Evolutionary conservation across 1,140 invertebrate genomes (phyloP).

Genomic region (Pectinophora gossypiella): DNA sequence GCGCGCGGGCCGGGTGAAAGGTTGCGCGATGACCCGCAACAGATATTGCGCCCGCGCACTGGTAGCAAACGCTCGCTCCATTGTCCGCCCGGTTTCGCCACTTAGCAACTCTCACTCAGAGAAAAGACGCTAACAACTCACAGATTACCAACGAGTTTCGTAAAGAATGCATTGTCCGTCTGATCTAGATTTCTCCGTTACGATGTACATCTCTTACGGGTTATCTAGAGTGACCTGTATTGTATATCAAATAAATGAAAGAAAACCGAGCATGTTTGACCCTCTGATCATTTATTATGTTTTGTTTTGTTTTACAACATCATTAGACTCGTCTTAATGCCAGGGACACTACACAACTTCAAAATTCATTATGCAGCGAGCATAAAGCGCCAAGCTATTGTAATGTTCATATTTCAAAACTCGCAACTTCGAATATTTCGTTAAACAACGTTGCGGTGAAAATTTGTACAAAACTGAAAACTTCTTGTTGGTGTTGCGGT

Average conservation of each 20-base stretch:
- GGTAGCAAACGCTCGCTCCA: slow-evolving; percentile 42
- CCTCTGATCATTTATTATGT: not conserved
- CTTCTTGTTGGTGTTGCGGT: slow-evolving; percentile 1
- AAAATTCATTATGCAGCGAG: not conserved
- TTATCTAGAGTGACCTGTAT: slow-evolving; percentile 33
- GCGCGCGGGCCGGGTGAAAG: slow-evolving; percentile 39
- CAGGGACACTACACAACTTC: not conserved
- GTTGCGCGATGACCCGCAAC: slow-evolving; percentile 53
- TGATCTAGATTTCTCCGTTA: slow-evolving; percentile 62
- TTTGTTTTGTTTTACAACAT: no score
- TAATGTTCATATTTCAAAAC: not conserved
- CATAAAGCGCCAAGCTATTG: not conserved
- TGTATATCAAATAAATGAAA: not conserved
- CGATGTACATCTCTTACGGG: slow-evolving; percentile 28
- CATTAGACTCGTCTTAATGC: not conserved
- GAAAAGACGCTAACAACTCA: slow-evolving; percentile 51
- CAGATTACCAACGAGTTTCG: slow-evolving; percentile 63
- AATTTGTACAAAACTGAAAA: not conserved
- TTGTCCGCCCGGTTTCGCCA: slow-evolving; percentile 59
- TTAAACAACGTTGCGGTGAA: not conserved
- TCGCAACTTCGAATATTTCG: slow-evolving; percentile 1
- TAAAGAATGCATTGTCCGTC: slow-evolving; percentile 63
- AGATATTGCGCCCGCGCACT: slow-evolving; percentile 27
- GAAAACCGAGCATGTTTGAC: not conserved
- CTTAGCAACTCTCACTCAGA: slow-evolving; percentile 64